Evolutionary conservation across 1,140 invertebrate genomes (phyloP).

Genomic region (Bombus superbus): DNA sequence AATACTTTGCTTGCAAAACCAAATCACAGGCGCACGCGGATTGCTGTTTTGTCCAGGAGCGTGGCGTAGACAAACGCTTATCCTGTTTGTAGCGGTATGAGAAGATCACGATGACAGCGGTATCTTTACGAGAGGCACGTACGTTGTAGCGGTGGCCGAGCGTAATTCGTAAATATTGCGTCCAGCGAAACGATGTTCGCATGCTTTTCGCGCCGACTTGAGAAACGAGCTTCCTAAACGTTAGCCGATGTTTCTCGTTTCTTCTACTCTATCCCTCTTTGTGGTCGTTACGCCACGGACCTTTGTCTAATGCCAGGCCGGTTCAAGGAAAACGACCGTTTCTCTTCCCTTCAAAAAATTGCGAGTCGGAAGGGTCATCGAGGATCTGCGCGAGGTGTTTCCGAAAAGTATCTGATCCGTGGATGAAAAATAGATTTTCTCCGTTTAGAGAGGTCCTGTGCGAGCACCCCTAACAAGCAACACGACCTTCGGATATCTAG

Average conservation of each 20-base stretch:
- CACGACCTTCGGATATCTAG: too few relatives aligned
- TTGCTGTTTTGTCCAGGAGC: too few relatives aligned
- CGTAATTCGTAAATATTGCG: slow-evolving; percentile 20
- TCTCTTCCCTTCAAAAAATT: too few relatives aligned
- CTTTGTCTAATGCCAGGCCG: too few relatives aligned
- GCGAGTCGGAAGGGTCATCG: too few relatives aligned
- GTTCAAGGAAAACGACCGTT: too few relatives aligned
- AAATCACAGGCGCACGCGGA: background rate
- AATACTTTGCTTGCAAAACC: too few relatives aligned
- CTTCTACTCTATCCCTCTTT: background rate
- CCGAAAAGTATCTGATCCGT: too few relatives aligned
- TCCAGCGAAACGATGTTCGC: slow-evolving; percentile 23
- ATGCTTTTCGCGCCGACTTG: slow-evolving; percentile 44
- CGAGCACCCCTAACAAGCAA: too few relatives aligned
- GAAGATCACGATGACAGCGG: slow-evolving; percentile 39
- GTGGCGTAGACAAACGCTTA: background rate
- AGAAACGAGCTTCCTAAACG: slow-evolving; percentile 66
- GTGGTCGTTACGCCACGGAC: background rate
- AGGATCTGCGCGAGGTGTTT: too few relatives aligned
- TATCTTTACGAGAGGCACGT: slow-evolving; percentile 29
- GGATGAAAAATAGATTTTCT: too few relatives aligned
- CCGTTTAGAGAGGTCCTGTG: too few relatives aligned
- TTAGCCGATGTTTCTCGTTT: slow-evolving; percentile 28
- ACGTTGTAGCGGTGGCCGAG: background rate
- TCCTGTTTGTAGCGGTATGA: slow-evolving; percentile 9